phyloP scores from a whole-genome alignment of 2,888 invertebrate species.

The Sphaeridia pumilis region DNA sequence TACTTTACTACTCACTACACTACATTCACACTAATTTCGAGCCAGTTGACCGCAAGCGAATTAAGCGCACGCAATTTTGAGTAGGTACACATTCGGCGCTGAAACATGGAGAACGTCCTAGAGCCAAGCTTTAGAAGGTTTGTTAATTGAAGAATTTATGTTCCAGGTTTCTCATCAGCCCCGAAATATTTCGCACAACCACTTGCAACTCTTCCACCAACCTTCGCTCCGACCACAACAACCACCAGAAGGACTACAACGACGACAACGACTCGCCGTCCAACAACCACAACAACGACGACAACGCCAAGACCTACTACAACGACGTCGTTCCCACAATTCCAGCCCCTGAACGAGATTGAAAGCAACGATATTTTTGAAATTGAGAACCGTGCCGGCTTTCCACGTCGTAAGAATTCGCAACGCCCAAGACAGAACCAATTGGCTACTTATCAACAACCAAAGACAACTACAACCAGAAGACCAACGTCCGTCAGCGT shows the following conservation, averaged over 20 bases:
- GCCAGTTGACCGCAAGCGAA: too few species aligned
- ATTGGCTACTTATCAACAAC: not conserved
- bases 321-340: slow-evolving; percentile 12
- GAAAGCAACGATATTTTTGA: slow-evolving; percentile 32
- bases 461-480: slow-evolving; percentile 12
- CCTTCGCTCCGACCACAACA: slow-evolving; percentile 8
- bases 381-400: slow-evolving; percentile 15
- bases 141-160: too few species aligned
- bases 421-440: slow-evolving; percentile 2
- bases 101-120: too few species aligned
- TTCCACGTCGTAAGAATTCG: slow-evolving; percentile 12
- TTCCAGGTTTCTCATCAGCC: not conserved
- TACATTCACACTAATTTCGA: too few species aligned
- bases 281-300: slow-evolving; percentile 13
- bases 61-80: too few species aligned
- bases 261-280: slow-evolving; percentile 23
- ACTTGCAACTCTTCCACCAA: slow-evolving; percentile 5
- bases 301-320: slow-evolving; percentile 16
- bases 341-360: slow-evolving; percentile 31
- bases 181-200: not conserved
- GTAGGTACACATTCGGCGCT: too few species aligned
- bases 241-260: slow-evolving; percentile 22
- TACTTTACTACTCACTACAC: too few species aligned
- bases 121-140: too few species aligned
- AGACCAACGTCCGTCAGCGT: too few species aligned